Evolutionary conservation across 2,113 vertebrate genomes (phyloP).

Genomic region (Pterophyllum scalare): DNA sequence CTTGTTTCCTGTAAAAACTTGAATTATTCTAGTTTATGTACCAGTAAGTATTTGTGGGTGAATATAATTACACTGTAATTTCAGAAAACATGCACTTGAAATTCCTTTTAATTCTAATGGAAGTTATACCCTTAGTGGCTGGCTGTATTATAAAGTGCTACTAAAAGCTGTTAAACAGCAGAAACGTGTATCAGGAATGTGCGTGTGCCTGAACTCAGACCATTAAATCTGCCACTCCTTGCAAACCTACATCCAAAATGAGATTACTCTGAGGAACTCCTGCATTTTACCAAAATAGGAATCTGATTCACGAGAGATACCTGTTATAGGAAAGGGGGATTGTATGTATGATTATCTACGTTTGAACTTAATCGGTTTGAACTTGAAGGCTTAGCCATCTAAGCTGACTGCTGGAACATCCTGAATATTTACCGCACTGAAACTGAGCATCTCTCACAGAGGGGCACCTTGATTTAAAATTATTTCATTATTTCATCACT

Average conservation of each 20-base stretch:
- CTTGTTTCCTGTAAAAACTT: not conserved
- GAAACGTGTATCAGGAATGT: constrained; percentile 47
- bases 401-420: not conserved
- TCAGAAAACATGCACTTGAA: not conserved
- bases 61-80: not conserved
- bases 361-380: constrained; percentile 30
- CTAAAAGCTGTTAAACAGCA: constrained; percentile 17
- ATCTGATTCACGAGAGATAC: constrained; percentile 34
- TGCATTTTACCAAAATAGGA: constrained; percentile 68
- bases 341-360: constrained; percentile 4
- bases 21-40: not conserved
- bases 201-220: constrained; percentile 33
- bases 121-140: not conserved
- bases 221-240: constrained; percentile 57
- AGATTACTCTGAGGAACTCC: constrained; percentile 40
- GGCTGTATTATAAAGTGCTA: not conserved
- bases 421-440: constrained; percentile 2
- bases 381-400: constrained; percentile 12
- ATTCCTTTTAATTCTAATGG: not conserved
- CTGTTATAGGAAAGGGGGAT: constrained; percentile 12
- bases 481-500: not conserved
- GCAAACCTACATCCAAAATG: constrained; percentile 42
- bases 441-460: not conserved
- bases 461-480: not conserved
- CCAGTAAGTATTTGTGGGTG: not conserved